phyloP scores from a whole-genome alignment of 1,140 invertebrate species.

The Antheraea pernyi region DNA sequence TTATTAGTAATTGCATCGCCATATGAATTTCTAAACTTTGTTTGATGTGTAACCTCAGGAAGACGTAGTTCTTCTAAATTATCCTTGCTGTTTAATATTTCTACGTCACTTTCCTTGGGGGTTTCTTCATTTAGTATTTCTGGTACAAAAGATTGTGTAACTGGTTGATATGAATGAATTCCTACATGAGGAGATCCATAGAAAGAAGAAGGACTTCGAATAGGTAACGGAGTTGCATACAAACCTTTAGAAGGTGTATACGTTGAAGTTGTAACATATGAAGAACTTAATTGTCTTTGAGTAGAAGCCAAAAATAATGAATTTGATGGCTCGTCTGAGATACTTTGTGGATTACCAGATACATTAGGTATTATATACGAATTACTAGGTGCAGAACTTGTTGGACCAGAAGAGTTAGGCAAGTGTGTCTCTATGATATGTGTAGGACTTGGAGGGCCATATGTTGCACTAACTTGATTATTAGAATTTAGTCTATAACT shows the following conservation, averaged over 20 bases:
- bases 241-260: conserved; percentile 27
- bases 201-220: conserved; percentile 15
- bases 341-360: conserved; percentile 4
- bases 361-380: conserved; percentile 34
- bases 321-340: background rate
- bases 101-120: conserved; percentile 38
- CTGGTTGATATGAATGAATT: conserved; percentile 23
- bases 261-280: conserved; percentile 11
- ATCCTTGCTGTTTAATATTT: conserved; percentile 35
- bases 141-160: conserved; percentile 31
- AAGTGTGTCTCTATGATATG: conserved; percentile 40
- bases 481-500: conserved; percentile 34
- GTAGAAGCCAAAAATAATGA: conserved; percentile 16
- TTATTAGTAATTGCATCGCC: conserved; percentile 60
- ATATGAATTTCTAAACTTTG: conserved; percentile 67
- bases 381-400: conserved; percentile 36
- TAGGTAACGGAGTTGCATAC: conserved; percentile 18
- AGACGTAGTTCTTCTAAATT: conserved; percentile 49
- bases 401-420: conserved; percentile 34
- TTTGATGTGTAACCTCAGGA: conserved; percentile 54
- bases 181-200: conserved; percentile 29
- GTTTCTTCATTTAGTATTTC: conserved; percentile 42
- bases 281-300: conserved; percentile 1
- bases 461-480: conserved; percentile 47
- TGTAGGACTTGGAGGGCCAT: conserved; percentile 64